Evolutionary conservation across 2,113 vertebrate species (phyloP).

Genomic region (Leptodactylus fuscus): DNA sequence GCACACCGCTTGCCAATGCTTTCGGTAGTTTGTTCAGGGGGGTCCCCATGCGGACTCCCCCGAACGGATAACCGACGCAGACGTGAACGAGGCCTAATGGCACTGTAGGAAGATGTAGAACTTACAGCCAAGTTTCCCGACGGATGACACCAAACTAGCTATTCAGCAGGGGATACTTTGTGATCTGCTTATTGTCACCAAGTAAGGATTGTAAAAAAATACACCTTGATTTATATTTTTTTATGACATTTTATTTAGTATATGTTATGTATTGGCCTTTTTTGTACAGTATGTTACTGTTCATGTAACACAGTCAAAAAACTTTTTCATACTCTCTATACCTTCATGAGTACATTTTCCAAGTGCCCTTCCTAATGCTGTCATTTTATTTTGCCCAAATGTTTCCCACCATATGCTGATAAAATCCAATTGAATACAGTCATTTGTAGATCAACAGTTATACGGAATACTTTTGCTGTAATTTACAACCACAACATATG

Average conservation of each 20-base stretch:
- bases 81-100: no score
- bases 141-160: no score
- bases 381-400: not conserved
- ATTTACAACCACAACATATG: not conserved
- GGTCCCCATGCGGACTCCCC: no score
- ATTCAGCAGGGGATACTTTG: no score
- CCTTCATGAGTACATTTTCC: not conserved
- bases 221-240: no score
- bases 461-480: not conserved
- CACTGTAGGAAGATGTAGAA: not conserved
- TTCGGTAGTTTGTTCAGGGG: no score
- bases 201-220: no score
- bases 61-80: no score
- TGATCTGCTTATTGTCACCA: no score
- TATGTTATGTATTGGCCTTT: not conserved
- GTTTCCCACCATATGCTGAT: not conserved
- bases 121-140: no score
- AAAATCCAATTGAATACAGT: not conserved
- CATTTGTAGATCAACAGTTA: slow-evolving; percentile 19
- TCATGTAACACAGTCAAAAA: not conserved
- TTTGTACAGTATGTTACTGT: not conserved
- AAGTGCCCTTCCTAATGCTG: not conserved
- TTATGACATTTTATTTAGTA: not conserved
- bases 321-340: not conserved
- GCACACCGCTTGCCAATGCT: no score